Evolutionary conservation across 2,797 vertebrate species (phyloP), one percentile per base, ranked within the genome.

Genomic region (Eutrigla gurnardus): DNA sequence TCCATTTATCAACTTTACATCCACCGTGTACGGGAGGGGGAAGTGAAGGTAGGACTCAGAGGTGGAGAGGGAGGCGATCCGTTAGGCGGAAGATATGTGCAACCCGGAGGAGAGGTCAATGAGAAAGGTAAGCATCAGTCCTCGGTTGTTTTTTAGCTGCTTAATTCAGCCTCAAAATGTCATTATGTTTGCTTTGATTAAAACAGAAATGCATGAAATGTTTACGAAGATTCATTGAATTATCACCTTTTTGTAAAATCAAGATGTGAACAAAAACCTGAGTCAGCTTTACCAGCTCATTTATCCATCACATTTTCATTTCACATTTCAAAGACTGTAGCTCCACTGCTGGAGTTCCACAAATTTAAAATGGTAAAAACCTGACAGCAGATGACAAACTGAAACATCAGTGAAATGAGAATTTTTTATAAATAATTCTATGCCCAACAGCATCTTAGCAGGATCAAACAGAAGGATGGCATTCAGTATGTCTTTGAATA

Each of bases 1-100:
- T 94, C 92, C 91, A 95, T 95, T 95, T 93, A 94, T 95, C 95
- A 96, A 94, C 89, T 89, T 90, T 90, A 90, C 91, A 90, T 92
- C 89, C 82, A 66, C 88, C 79, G 90, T 90, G 77, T 80, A 77
- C 75, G 65, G 75, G 77, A 82, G 72, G 81, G 75, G 68, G 69
- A 52, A 36, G 69, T 73, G 67, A 84, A 81, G 80, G 84, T 81
- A 77, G 70, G 71, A 70, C 57, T 57, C 67, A 57, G 65, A 75
- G 58, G 46, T 35, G 47, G 33, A 67, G 40, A 72, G 50, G 78
- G 37, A 60, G 25, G 32, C 62, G 25, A 62, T 25, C 39, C 52
- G 43, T 58, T 54, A 64, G 40, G 42, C 1, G 0, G 33, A 60
- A 61, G 53, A 77, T 25, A 25, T 64, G 46, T 66, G 40, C 17